Conservation (phyloP, 2,888 invertebrate species). For the Congeria kusceri region DNA sequence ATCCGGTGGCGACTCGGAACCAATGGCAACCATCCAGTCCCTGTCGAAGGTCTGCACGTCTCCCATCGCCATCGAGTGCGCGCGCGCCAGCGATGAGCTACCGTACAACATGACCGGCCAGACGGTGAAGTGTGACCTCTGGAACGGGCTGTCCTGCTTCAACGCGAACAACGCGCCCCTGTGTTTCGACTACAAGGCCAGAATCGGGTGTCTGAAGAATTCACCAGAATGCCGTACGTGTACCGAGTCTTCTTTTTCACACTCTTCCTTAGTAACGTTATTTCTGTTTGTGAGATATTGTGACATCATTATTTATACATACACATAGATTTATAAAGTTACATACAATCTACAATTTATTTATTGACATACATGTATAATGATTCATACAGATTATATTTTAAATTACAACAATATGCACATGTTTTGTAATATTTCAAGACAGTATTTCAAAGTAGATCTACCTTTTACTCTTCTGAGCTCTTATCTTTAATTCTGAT, state of each 20-base stretch:
- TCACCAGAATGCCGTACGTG: constrained; percentile 77
- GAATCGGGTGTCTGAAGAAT: constrained; percentile 75
- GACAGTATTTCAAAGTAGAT: too few relatives aligned
- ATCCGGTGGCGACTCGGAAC: constrained; percentile 78
- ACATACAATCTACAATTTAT: not conserved
- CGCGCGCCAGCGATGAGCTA: constrained; percentile 72
- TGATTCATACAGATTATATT: too few relatives aligned
- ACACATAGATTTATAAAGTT: not conserved
- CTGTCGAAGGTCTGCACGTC: constrained; percentile 68
- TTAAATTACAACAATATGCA: too few relatives aligned
- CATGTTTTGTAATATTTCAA: too few relatives aligned
- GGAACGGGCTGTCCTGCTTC: constrained; percentile 90
- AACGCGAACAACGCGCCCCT: constrained; percentile 74
- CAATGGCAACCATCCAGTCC: constrained; percentile 74
- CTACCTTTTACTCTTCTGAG: too few relatives aligned
- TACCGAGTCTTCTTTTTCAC: not conserved
- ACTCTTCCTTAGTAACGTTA: too few relatives aligned
- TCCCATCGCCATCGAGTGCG: constrained; percentile 81
- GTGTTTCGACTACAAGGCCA: constrained; percentile 77
- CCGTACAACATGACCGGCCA: constrained; percentile 73
- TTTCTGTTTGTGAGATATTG: too few relatives aligned
- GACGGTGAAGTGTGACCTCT: constrained; percentile 86
- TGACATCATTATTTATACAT: not conserved
- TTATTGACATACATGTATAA: not conserved
- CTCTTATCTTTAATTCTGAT: too few relatives aligned